phyloP scores from a whole-genome alignment of 1,140 invertebrate species.

The Hylaeus anthracinus region DNA sequence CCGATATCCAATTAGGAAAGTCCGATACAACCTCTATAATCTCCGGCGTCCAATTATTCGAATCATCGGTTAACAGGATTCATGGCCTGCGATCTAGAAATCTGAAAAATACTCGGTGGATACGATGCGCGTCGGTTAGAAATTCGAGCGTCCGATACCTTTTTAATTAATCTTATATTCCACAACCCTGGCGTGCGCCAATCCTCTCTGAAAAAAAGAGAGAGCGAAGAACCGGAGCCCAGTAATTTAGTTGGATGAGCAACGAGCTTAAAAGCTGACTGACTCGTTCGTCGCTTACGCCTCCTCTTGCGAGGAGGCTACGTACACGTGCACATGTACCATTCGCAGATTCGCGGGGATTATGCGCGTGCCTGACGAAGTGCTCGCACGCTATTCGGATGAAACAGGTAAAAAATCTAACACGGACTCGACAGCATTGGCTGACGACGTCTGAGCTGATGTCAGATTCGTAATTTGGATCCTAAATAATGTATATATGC shows the following conservation, averaged over 20 bases:
- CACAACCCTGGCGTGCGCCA: neutral
- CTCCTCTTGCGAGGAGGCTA: neutral
- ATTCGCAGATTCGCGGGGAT: neutral
- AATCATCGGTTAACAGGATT: neutral
- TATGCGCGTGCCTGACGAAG: constrained; percentile 5
- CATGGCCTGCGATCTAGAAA: no score
- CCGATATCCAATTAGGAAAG: no score
- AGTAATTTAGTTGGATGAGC: constrained; percentile 49
- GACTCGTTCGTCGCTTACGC: constrained; percentile 18
- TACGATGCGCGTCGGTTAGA: neutral
- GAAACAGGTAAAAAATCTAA: no score
- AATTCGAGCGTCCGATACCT: constrained; percentile 22
- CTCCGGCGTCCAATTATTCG: neutral
- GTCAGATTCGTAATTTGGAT: no score
- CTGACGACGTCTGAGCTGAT: no score
- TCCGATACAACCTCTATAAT: neutral
- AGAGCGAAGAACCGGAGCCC: neutral
- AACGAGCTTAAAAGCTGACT: constrained; percentile 55
- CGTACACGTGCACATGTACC: neutral
- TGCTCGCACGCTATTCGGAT: neutral
- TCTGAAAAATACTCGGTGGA: neutral
- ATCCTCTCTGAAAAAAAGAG: neutral
- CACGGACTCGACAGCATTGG: no score
- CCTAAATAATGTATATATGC: no score
- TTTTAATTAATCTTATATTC: constrained; percentile 56